Percentiles rank a stretch among this genome's conserved stretches.
phyloP scores from a whole-genome alignment of 2,888 invertebrate species.

The Eilema caniola region DNA sequence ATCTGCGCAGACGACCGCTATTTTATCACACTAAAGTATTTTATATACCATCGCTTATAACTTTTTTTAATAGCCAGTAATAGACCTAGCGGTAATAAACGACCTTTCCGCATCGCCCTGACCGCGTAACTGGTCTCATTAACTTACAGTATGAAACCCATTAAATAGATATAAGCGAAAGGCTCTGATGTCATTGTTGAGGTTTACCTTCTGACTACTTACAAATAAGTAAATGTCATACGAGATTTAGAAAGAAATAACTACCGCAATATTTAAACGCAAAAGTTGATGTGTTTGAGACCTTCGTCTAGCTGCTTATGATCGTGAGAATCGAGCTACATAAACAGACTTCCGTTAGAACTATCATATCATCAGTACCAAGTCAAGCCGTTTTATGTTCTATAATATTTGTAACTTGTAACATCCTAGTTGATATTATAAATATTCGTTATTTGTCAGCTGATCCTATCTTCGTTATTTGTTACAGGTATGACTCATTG shows the following conservation, averaged over 20 bases:
- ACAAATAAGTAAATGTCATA: constrained; percentile 4
- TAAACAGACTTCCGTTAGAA: neutral
- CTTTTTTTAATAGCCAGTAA: constrained; percentile 7
- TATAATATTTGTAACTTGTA: neutral
- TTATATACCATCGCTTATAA: neutral
- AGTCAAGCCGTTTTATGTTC: no score
- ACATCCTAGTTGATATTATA: neutral
- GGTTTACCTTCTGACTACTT: constrained; percentile 31
- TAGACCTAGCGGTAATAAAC: neutral
- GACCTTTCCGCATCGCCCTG: constrained; percentile 33
- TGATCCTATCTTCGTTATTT: neutral
- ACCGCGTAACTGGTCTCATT: constrained; percentile 22
- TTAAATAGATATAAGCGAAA: constrained; percentile 37
- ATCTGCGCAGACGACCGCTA: neutral
- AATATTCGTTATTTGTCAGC: neutral
- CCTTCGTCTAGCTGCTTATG: neutral
- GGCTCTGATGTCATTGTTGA: constrained; percentile 36
- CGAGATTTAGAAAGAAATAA: neutral
- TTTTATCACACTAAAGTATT: neutral
- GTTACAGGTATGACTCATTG: neutral
- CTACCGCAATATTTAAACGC: no score
- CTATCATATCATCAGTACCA: no score
- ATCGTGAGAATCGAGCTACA: neutral
- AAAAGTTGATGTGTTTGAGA: neutral
- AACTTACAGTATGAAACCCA: constrained; percentile 29